Evolutionary conservation across 2,113 vertebrate species (phyloP), one percentile per base, ranked within the genome.

Genomic region (Oplegnathus fasciatus): DNA sequence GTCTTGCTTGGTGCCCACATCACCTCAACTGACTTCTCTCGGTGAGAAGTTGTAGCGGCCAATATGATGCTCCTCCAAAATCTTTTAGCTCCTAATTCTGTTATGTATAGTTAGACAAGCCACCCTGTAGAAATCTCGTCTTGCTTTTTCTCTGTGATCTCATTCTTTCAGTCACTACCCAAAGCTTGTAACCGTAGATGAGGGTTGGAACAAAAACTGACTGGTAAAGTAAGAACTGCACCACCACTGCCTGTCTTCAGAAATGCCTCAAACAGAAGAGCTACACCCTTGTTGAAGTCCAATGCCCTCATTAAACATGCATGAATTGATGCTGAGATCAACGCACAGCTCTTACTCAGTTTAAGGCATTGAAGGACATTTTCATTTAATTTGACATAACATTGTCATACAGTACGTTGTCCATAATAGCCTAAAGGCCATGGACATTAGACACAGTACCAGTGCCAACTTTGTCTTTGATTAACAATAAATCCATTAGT

Each of bases 371-470:
- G 50, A 50, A 48, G 18, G 17, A 5, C 7, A 17, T 48, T 76
- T 87, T 84, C 17, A 76, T 71, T 82, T 83, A 0, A 74, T 67
- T 78, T 69, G 34, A 64, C 46, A 8, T 42, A 50, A 52, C 61
- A 40, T 28, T 42, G 37, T 5, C 14, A 20, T 55, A 34, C n/a
- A 37, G 34, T 37, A 37, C 11, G 6, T 50, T 46, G 28, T 14
- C 2, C 54, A 54, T 64, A 52, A 9, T 28, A 28, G 24, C 32
- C 44, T 4, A 4, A 26, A 40, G 11, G n/a, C 34, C 26, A 54
- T 34, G 1, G 1, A 32, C 32, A 15, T 20, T 26, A 13, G 64
- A 81, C 14, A n/a, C 9, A 28, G 13, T 22, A 42, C 34, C 34
- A 37, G 34, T 44, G 57, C 58, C 54, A 32, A 57, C 20, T 62